Conservation (phyloP, 2,888 invertebrate genomes). For the Cenopis cana region DNA sequence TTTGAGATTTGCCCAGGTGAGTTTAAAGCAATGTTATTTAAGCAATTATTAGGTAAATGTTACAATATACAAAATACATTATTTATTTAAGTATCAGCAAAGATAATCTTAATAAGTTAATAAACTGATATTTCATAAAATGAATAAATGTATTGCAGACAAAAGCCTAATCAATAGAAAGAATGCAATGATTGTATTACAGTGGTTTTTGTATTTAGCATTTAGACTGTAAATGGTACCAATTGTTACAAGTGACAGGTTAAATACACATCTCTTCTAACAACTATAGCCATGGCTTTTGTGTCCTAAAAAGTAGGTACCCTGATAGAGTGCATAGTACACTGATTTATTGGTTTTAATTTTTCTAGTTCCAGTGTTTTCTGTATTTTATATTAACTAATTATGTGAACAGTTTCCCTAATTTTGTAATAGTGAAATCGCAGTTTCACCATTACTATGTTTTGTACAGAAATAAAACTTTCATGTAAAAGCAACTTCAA, state of each 20-base stretch:
- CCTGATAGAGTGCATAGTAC: not conserved
- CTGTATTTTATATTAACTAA: not conserved
- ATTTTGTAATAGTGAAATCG: too few species aligned
- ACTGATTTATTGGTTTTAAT: not conserved
- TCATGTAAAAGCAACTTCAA: not conserved
- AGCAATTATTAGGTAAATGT: not conserved
- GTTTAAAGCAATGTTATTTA: not conserved
- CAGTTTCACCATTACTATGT: too few species aligned
- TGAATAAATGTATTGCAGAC: not conserved
- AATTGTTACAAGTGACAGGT: not conserved
- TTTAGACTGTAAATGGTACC: not conserved
- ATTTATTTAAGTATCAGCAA: not conserved
- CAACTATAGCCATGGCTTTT: not conserved
- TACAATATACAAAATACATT: not conserved
- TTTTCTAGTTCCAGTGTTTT: not conserved
- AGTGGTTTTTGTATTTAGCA: not conserved
- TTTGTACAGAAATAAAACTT: not conserved
- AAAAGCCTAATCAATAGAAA: not conserved
- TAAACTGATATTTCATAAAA: not conserved
- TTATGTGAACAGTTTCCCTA: not conserved
- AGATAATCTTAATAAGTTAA: not conserved
- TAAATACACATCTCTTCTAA: too few species aligned
- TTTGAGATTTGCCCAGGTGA: not conserved
- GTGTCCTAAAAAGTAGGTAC: not conserved
- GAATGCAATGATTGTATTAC: too few species aligned